Evolutionary conservation across 2,113 vertebrate species (phyloP).

Genomic region (Mormyrus lacerda): DNA sequence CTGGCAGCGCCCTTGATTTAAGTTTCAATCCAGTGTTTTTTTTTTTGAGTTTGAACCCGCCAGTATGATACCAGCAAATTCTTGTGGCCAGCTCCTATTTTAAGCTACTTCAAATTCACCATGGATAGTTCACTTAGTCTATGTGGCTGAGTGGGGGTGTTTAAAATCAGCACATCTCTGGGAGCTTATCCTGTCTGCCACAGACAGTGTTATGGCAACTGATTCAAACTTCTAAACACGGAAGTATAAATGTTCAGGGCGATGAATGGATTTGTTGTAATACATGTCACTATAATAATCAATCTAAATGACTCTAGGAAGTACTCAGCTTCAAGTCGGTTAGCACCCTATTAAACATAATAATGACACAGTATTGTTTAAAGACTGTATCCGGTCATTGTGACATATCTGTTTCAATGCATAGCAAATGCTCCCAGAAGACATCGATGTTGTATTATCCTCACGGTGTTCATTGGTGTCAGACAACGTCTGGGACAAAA

Average conservation of each 20-base stretch:
- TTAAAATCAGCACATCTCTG: background rate
- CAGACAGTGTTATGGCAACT: background rate
- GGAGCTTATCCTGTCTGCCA: background rate
- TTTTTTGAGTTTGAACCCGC: background rate
- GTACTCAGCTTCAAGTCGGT: background rate
- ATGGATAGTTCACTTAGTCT: background rate
- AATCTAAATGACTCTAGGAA: background rate
- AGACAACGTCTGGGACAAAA: background rate
- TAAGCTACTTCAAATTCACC: background rate
- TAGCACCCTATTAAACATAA: background rate
- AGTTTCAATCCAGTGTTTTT: background rate
- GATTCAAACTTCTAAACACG: background rate
- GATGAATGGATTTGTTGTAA: background rate
- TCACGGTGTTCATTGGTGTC: background rate
- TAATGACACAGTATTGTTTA: background rate
- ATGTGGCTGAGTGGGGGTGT: background rate
- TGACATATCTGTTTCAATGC: background rate
- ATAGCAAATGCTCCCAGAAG: background rate
- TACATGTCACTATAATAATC: background rate
- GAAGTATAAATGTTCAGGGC: background rate
- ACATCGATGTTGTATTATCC: background rate
- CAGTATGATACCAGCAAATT: background rate
- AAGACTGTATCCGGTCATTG: background rate
- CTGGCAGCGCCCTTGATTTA: background rate
- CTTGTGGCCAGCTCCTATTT: background rate